phyloP scores from a whole-genome alignment of 2,888 invertebrate genomes.

The Drosophila meridionalis region DNA sequence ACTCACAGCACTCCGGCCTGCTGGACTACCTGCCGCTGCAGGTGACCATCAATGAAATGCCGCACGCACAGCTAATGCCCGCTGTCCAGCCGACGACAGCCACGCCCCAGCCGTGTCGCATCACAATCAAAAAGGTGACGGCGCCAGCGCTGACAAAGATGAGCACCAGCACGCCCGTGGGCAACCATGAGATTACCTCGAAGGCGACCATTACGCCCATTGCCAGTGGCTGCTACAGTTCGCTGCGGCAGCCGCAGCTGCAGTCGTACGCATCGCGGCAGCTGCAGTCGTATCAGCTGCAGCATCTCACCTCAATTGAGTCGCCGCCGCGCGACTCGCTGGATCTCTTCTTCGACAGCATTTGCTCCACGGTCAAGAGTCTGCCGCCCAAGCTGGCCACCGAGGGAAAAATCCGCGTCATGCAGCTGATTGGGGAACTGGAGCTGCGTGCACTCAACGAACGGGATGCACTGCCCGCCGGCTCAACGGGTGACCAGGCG shows the following conservation, averaged over 20 bases:
- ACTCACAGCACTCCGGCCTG: slow-evolving; percentile 74
- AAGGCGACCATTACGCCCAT: slow-evolving; percentile 77
- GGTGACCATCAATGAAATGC: slow-evolving; percentile 74
- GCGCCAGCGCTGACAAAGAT: slow-evolving; percentile 40
- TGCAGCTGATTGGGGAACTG: slow-evolving; percentile 71
- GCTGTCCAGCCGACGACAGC: slow-evolving; percentile 25
- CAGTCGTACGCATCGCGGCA: slow-evolving; percentile 46
- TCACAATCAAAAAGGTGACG: slow-evolving; percentile 73
- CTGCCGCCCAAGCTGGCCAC: slow-evolving; percentile 73
- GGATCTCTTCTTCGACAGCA: slow-evolving; percentile 75
- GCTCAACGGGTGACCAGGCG: background rate
- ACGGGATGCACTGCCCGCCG: slow-evolving; percentile 45
- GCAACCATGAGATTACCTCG: slow-evolving; percentile 62
- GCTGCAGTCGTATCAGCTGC: slow-evolving; percentile 57
- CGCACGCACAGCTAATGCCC: slow-evolving; percentile 42
- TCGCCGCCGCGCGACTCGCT: slow-evolving; percentile 60
- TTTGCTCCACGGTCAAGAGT: slow-evolving; percentile 70
- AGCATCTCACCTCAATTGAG: slow-evolving; percentile 36
- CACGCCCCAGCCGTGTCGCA: slow-evolving; percentile 67
- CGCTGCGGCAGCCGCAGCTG: slow-evolving; percentile 36
- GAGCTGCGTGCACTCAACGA: slow-evolving; percentile 67
- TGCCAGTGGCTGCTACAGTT: slow-evolving; percentile 38
- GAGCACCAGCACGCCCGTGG: slow-evolving; percentile 7
- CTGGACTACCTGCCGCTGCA: slow-evolving; percentile 69
- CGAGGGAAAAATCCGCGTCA: slow-evolving; percentile 74